Conservation (phyloP, 2,888 invertebrate genomes). For the Lasioglossum malachurum region DNA sequence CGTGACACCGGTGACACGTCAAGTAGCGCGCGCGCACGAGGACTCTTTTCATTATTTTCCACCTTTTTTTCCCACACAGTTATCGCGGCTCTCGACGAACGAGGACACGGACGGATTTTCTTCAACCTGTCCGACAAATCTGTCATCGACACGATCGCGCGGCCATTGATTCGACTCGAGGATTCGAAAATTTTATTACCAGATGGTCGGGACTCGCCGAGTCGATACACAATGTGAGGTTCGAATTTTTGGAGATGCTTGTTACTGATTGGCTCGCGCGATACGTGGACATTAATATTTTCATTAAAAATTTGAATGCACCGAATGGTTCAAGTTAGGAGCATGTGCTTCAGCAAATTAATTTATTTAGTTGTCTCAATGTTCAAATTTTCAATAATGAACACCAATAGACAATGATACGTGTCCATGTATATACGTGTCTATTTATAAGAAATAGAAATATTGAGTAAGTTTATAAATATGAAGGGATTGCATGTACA, state of each 20-base stretch:
- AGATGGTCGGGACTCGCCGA: slow-evolving; percentile 9
- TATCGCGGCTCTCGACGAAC: slow-evolving; percentile 5
- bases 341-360: neutral
- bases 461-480: neutral
- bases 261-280: neutral
- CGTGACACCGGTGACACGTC: slow-evolving; percentile 46
- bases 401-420: neutral
- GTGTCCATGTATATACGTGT: neutral
- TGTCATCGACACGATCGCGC: slow-evolving; percentile 47
- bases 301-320: neutral
- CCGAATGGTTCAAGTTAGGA: neutral
- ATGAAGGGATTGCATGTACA: neutral
- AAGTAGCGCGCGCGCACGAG: slow-evolving; percentile 31
- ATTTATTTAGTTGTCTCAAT: neutral
- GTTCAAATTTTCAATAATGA: neutral
- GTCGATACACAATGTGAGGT: neutral
- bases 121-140: slow-evolving; percentile 26
- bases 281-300: neutral
- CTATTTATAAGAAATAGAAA: neutral
- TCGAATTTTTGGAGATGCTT: neutral
- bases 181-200: neutral
- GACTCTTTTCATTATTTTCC: slow-evolving; percentile 26
- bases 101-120: slow-evolving; percentile 28
- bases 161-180: slow-evolving; percentile 33
- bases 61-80: neutral